These are phyloP conservation scores for Galaxias olidus DNA, from an alignment of 2,797 vertebrate genomes.

Conservation along the genomic window DNA sequence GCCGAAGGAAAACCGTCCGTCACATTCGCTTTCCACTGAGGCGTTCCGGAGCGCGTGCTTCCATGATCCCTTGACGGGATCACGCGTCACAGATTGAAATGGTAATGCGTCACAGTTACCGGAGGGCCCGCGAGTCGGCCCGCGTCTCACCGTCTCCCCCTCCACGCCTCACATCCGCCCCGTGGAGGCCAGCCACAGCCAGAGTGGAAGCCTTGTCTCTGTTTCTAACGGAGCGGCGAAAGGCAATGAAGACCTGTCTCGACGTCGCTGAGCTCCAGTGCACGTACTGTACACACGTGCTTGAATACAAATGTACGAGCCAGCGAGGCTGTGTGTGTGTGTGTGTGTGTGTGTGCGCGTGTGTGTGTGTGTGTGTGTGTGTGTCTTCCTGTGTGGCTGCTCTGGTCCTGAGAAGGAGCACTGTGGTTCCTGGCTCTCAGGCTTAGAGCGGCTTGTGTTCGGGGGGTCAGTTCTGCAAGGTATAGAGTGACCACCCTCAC, in stretches of 20 bases:
- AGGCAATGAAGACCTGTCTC: too few relatives aligned
- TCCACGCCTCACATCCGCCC: neutral
- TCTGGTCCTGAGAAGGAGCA: too few relatives aligned
- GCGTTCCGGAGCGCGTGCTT: neutral
- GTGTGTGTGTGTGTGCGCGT: conserved; percentile 2
- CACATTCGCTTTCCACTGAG: too few relatives aligned
- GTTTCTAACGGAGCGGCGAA: too few relatives aligned
- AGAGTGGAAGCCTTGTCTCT: neutral
- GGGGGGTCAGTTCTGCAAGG: conserved; percentile 10
- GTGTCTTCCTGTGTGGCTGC: neutral
- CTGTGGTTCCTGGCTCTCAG: neutral
- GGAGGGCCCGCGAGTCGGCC: neutral
- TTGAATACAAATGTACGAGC: conserved; percentile 12
- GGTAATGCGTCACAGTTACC: neutral
- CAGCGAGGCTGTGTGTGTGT: conserved; percentile 1
- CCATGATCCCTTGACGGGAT: neutral
- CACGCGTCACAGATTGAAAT: neutral
- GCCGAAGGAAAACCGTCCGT: too few relatives aligned
- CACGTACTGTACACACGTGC: conserved; percentile 14
- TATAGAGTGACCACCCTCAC: conserved; percentile 35
- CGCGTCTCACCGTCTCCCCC: neutral
- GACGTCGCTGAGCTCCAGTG: neutral
- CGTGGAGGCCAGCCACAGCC: conserved; percentile 9
- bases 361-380: conserved; percentile 14
- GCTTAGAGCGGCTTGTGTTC: conserved; percentile 13